Conservation (phyloP, 30 jellyfish, hydroid and myxozoan species). For the Cassiopea andromeda region DNA sequence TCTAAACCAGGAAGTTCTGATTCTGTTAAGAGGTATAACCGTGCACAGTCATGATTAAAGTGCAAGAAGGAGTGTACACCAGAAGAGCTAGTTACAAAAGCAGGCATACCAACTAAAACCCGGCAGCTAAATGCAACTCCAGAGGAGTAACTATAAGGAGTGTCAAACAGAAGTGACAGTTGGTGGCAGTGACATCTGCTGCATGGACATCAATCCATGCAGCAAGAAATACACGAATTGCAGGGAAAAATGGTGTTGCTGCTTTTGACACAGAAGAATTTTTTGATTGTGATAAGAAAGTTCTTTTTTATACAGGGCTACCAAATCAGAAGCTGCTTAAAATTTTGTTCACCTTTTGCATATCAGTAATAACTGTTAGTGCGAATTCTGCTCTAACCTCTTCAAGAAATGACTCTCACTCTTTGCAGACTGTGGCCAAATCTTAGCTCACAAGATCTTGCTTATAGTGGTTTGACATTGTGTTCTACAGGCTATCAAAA, state of each 20-base stretch:
- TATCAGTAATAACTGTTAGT: slow-evolving; percentile 8
- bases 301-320: slow-evolving; percentile 20
- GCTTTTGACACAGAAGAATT: slow-evolving; percentile 41
- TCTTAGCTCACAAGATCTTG: slow-evolving; percentile 38
- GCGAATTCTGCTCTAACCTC: slow-evolving; percentile 9
- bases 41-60: slow-evolving; percentile 4
- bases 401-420: slow-evolving; percentile 25
- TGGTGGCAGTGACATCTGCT: slow-evolving; percentile 1
- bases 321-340: slow-evolving; percentile 31
- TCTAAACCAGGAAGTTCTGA: background rate
- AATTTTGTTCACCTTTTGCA: slow-evolving; percentile 17
- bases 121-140: background rate
- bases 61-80: slow-evolving; percentile 4
- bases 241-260: slow-evolving; percentile 1
- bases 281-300: slow-evolving; percentile 40
- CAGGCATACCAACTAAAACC: background rate
- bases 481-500: slow-evolving; percentile 24
- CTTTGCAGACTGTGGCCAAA: slow-evolving; percentile 37
- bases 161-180: background rate
- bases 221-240: background rate
- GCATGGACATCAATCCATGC: slow-evolving; percentile 14
- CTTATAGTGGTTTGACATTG: slow-evolving; percentile 50
- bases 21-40: background rate
- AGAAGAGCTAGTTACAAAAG: background rate
- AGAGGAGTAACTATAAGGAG: background rate